Evolutionary conservation across 1,140 invertebrate species (phyloP).

Genomic region (Archegozetes longisetosus): DNA sequence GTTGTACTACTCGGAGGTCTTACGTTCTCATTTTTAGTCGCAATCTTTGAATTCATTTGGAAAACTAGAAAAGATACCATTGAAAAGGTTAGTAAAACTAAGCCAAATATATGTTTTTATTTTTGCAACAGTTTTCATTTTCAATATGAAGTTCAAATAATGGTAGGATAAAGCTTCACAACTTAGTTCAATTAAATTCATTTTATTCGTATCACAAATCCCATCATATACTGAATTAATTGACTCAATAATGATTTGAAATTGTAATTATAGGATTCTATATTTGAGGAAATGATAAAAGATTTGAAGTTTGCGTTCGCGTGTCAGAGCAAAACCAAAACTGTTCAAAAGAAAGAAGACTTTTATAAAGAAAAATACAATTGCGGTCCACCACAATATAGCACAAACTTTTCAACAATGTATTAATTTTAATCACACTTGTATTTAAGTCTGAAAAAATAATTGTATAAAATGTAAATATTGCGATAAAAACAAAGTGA

Average conservation of each 20-base stretch:
- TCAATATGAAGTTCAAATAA: too few species aligned
- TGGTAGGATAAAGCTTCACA: too few species aligned
- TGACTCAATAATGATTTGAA: neutral
- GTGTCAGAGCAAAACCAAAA: conserved; percentile 25
- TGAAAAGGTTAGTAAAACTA: conserved; percentile 7
- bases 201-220: neutral
- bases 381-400: conserved; percentile 10
- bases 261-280: conserved; percentile 19
- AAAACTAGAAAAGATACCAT: conserved; percentile 15
- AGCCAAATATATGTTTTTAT: neutral
- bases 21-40: conserved; percentile 23
- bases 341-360: conserved; percentile 12
- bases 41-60: conserved; percentile 22
- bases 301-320: conserved; percentile 25
- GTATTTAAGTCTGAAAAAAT: too few species aligned
- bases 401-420: conserved; percentile 4
- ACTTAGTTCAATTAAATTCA: too few species aligned
- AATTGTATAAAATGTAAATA: too few species aligned
- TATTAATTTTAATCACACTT: conserved; percentile 1
- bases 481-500: too few species aligned
- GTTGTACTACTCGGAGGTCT: conserved; percentile 34
- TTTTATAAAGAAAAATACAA: neutral
- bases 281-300: conserved; percentile 25
- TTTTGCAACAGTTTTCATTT: too few species aligned
- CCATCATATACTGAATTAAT: neutral